These are phyloP conservation scores for Alligator sinensis DNA, from an alignment of 2,113 vertebrate genomes.

Conservation along the genomic window DNA sequence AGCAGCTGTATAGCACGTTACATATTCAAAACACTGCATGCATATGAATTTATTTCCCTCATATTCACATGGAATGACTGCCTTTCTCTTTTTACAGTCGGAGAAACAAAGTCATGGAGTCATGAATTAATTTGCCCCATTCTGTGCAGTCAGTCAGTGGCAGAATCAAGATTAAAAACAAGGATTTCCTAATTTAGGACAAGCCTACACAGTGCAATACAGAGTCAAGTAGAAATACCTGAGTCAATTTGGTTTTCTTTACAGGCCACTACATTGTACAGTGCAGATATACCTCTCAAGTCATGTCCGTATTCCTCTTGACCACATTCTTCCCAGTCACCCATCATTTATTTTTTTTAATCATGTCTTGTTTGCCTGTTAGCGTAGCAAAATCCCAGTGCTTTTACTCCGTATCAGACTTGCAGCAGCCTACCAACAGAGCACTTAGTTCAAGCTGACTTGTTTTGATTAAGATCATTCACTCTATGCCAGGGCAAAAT, in stretches of 20 bases:
- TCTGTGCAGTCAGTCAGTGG: neutral
- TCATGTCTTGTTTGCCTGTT: neutral
- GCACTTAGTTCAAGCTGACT: neutral
- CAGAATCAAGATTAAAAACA: neutral
- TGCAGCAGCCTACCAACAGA: neutral
- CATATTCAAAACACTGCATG: neutral
- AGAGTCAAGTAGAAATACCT: no score
- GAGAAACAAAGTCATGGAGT: neutral
- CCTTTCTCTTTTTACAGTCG: neutral
- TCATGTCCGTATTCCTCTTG: neutral
- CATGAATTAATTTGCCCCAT: neutral
- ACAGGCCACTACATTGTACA: no score
- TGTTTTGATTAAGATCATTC: neutral
- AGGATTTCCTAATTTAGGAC: neutral
- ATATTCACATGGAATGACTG: neutral
- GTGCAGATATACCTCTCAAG: no score
- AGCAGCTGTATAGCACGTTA: neutral
- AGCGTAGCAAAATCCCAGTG: neutral
- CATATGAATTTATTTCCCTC: neutral
- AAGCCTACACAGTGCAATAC: no score
- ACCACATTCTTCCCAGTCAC: neutral
- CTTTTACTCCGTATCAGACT: neutral
- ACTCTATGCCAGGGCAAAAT: neutral
- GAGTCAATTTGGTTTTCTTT: no score
- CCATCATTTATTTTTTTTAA: neutral